These are phyloP conservation scores for Raja brachyura DNA, from an alignment of 2,113 vertebrate genomes.

Conservation along the genomic window DNA sequence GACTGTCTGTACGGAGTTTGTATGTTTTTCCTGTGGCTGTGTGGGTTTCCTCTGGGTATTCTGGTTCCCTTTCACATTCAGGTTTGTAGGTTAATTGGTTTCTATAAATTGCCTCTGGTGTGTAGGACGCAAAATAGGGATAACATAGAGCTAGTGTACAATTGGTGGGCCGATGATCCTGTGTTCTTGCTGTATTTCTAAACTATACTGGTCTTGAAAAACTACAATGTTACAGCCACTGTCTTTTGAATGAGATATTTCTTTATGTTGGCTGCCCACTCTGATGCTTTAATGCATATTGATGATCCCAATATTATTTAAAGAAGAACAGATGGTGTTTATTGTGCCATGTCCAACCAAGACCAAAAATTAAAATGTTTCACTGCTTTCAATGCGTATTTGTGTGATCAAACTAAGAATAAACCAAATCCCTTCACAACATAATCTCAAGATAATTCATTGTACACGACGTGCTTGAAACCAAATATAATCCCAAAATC, in stretches of 20 bases:
- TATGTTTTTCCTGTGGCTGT: too few relatives aligned
- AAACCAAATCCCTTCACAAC: not conserved
- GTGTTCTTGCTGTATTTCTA: too few relatives aligned
- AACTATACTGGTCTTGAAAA: too few relatives aligned
- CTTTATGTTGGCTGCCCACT: not conserved
- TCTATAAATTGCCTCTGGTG: too few relatives aligned
- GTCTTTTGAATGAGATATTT: not conserved
- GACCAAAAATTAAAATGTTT: not conserved
- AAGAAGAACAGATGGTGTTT: not conserved
- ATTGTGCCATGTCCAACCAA: not conserved
- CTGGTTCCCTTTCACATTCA: too few relatives aligned
- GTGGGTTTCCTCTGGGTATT: too few relatives aligned
- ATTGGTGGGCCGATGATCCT: too few relatives aligned
- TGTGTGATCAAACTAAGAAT: not conserved
- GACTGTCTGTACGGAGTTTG: too few relatives aligned
- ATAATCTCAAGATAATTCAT: not conserved
- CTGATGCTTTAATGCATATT: not conserved
- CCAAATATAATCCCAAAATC: not conserved
- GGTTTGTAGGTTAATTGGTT: too few relatives aligned
- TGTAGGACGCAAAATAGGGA: too few relatives aligned
- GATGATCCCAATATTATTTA: not conserved
- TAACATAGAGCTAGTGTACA: too few relatives aligned
- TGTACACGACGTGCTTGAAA: not conserved
- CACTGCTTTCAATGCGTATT: not conserved
- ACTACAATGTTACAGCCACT: not conserved